A percentile compares a stretch with the other conserved stretches of the same genome.
phyloP scores from a whole-genome alignment of 2,888 invertebrate genomes.

The Malacosoma neustria region DNA sequence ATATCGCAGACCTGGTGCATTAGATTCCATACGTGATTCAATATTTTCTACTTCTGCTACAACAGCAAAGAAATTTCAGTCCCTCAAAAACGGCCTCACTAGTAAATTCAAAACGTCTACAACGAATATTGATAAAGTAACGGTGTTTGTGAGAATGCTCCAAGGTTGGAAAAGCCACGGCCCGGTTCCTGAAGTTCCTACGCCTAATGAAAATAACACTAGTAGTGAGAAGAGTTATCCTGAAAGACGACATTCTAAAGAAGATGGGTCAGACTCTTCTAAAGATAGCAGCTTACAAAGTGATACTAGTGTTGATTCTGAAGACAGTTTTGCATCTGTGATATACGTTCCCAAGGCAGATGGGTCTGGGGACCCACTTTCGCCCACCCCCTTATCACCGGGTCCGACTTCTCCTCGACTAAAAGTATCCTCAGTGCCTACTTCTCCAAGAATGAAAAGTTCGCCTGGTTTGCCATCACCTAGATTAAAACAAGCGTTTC shows the following conservation, averaged over 20 bases:
- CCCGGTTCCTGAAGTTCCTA: conserved; percentile 57
- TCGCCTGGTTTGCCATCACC: conserved; percentile 80
- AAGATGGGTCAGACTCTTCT: conserved; percentile 92
- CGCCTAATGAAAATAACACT: conserved; percentile 60
- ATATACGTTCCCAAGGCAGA: conserved; percentile 92
- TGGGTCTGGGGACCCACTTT: conserved; percentile 70
- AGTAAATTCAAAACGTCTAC: conserved; percentile 89
- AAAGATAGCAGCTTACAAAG: conserved; percentile 94
- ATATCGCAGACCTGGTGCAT: conserved; percentile 77
- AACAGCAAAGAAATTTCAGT: conserved; percentile 83
- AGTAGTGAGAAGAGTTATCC: conserved; percentile 54
- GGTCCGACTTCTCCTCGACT: conserved; percentile 77
- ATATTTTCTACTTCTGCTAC: conserved; percentile 82
- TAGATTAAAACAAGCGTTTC: conserved; percentile 78
- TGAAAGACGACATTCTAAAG: conserved; percentile 86
- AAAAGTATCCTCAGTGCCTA: conserved; percentile 83
- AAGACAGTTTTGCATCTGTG: conserved; percentile 94
- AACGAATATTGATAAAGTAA: conserved; percentile 88
- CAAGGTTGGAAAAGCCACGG: conserved; percentile 85
- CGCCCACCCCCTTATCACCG: conserved; percentile 76
- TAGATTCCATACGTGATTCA: conserved; percentile 82
- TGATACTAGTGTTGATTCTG: conserved; percentile 94
- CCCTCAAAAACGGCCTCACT: conserved; percentile 87
- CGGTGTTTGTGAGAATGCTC: conserved; percentile 88
- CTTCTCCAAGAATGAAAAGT: conserved; percentile 83